Evolutionary conservation across 2,113 vertebrate species (phyloP).

Genomic region (Hypanus sabinus): DNA sequence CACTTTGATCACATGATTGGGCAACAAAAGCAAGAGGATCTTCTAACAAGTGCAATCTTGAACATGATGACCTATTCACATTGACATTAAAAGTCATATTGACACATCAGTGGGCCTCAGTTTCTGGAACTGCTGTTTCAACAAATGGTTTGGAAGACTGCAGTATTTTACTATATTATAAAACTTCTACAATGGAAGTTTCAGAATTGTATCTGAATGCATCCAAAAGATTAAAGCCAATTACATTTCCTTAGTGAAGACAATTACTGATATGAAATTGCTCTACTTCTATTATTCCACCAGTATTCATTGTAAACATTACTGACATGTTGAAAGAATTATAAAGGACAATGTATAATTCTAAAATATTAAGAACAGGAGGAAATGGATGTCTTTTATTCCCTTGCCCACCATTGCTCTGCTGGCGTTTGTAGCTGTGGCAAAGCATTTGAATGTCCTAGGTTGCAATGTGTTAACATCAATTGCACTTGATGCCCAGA

Average conservation of each 20-base stretch:
- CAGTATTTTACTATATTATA: not conserved
- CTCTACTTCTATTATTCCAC: not conserved
- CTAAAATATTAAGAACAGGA: not conserved
- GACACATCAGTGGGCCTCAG: conserved; percentile 7
- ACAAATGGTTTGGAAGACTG: not conserved
- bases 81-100: not conserved
- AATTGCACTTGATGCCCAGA: too few species aligned
- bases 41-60: not conserved
- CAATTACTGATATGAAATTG: not conserved
- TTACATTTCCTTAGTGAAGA: not conserved
- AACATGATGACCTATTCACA: not conserved
- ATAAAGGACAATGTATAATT: not conserved
- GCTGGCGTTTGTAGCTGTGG: not conserved
- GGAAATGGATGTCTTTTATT: not conserved
- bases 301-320: not conserved
- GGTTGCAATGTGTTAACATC: too few species aligned
- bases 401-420: not conserved
- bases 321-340: not conserved
- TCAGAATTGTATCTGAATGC: not conserved
- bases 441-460: too few species aligned
- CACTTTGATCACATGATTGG: not conserved
- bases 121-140: not conserved
- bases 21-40: not conserved
- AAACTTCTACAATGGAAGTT: not conserved
- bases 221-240: not conserved